Percentiles rank a stretch among this genome's conserved stretches.
These are phyloP conservation scores for Leptinotarsa tumamoca DNA, from an alignment of 2,888 invertebrate species.

Conservation along the genomic window DNA sequence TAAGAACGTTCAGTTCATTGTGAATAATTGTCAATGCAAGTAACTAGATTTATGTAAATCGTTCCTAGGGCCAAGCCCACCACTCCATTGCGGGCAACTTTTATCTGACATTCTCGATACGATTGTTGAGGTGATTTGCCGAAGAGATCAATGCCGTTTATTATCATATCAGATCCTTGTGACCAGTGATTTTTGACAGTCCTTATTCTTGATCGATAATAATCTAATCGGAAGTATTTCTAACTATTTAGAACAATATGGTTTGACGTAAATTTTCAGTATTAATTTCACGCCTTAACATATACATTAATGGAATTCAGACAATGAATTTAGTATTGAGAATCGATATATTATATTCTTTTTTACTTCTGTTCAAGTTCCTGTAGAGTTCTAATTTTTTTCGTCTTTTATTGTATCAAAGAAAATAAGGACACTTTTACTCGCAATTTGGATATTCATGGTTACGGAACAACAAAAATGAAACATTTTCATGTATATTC, in stretches of 20 bases:
- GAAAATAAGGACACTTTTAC: no score
- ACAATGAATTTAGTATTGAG: no score
- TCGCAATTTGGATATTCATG: no score
- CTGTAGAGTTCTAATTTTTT: no score
- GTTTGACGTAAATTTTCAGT: background rate
- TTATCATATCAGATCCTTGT: background rate
- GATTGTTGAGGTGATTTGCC: constrained; percentile 2
- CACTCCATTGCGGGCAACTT: background rate
- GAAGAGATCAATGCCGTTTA: constrained; percentile 11
- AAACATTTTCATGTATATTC: no score
- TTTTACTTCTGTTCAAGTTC: no score
- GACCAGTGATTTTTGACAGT: background rate
- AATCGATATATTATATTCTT: no score
- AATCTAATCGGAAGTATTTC: background rate
- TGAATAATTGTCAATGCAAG: constrained; percentile 2
- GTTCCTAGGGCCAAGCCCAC: constrained; percentile 26
- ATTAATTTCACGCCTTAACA: no score
- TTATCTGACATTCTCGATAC: background rate
- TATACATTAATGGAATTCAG: no score
- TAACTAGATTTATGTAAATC: constrained; percentile 28
- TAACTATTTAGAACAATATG: background rate
- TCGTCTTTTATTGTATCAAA: no score
- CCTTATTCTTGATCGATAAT: background rate
- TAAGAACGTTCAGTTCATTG: constrained; percentile 5
- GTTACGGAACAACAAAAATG: no score